Evolutionary conservation across 2,888 invertebrate genomes (phyloP).

Genomic region (Lepeophtheirus nordmannii): DNA sequence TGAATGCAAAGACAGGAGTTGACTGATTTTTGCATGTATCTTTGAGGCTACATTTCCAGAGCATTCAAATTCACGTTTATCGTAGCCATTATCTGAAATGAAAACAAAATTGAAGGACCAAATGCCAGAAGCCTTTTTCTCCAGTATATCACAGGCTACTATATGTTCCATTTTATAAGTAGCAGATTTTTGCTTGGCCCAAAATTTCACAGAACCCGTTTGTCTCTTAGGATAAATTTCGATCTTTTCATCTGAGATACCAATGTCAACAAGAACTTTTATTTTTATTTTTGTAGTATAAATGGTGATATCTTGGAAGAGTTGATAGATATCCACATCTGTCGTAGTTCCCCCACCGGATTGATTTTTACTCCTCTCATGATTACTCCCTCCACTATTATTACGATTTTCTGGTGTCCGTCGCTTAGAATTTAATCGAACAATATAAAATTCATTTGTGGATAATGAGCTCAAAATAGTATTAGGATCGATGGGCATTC

Average conservation of each 20-base stretch:
- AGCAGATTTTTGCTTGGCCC: conserved; percentile 56
- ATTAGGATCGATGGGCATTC: conserved; percentile 1
- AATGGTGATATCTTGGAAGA: conserved; percentile 4
- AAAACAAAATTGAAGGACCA: conserved; percentile 58
- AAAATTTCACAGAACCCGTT: conserved; percentile 37
- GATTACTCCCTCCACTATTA: neutral
- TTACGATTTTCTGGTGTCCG: neutral
- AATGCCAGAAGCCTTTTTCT: conserved; percentile 52
- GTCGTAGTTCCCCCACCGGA: neutral
- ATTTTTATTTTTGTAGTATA: conserved; percentile 2
- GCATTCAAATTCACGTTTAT: conserved; percentile 73
- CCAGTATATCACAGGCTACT: conserved; percentile 67
- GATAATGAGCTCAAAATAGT: conserved; percentile 2
- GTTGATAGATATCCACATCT: conserved; percentile 4
- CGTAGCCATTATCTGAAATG: conserved; percentile 45
- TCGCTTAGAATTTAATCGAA: neutral
- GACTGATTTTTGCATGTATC: conserved; percentile 70
- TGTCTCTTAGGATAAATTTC: conserved; percentile 67
- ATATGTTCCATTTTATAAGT: conserved; percentile 71
- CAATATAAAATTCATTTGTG: conserved; percentile 17
- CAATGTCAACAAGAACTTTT: conserved; percentile 28
- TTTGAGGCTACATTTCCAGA: conserved; percentile 57
- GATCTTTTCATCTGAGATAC: conserved; percentile 73
- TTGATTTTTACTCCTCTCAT: conserved; percentile 6
- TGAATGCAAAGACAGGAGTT: conserved; percentile 63